Conservation (phyloP, 1,140 invertebrate species). For the Heterodera schachtii region DNA sequence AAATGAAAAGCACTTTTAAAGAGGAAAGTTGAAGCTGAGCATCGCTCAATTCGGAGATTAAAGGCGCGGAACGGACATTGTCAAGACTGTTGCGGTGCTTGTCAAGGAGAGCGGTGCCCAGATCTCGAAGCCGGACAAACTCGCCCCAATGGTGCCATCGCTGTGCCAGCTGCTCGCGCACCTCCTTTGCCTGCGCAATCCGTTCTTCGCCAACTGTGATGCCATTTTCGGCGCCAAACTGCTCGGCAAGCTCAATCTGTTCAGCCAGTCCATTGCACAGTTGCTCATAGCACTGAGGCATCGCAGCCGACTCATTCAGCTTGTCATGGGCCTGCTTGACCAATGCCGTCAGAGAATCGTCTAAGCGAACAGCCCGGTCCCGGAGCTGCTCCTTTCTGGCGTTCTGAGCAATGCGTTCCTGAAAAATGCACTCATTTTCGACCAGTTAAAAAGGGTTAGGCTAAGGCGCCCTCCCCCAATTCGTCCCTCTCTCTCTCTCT, state of each 20-base stretch:
- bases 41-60: too few species aligned
- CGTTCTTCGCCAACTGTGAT: not conserved
- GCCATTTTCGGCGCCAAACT: not conserved
- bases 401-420: conserved; percentile 19
- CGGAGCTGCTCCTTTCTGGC: not conserved
- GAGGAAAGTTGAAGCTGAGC: too few species aligned
- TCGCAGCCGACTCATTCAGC: conserved; percentile 46
- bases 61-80: too few species aligned
- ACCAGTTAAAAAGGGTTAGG: too few species aligned
- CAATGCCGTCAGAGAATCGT: conserved; percentile 34
- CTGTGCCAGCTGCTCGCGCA: conserved; percentile 39
- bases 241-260: conserved; percentile 19
- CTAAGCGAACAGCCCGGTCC: conserved; percentile 10
- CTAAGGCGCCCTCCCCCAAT: too few species aligned
- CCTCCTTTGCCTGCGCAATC: conserved; percentile 26
- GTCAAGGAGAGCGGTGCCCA: conserved; percentile 39
- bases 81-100: conserved; percentile 18
- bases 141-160: conserved; percentile 39
- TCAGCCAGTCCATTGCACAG: conserved; percentile 35
- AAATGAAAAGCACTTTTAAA: too few species aligned
- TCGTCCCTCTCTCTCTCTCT: too few species aligned
- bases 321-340: conserved; percentile 42
- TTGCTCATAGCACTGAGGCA: conserved; percentile 42
- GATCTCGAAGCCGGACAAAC: conserved; percentile 47
- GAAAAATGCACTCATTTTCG: not conserved